Base-by-base conservation (phyloP, 2,888 invertebrate genomes). In the Oligia strigilis region DNA sequence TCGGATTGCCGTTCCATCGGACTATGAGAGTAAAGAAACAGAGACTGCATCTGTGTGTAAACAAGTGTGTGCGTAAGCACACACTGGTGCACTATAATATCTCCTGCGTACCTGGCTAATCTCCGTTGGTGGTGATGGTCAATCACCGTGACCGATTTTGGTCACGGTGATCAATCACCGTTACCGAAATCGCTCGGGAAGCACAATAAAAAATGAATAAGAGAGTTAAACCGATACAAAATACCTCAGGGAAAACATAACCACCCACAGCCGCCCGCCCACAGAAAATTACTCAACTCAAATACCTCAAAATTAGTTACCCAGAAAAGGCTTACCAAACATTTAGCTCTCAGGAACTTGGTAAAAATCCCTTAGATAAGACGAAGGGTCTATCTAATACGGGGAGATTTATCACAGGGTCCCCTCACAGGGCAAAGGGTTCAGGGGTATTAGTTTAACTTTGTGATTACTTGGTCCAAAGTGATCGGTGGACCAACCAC, bases 401-500 rank as follows among this genome's bases (percentile, higher is more conserved):
- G 1, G 9, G 60, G 72, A 78, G 82, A 84, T 85, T 84, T 87
- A 88, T 87, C 72, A 64, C 55, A 23, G 60, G 77, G 73, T 29
- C 29, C 29, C 29, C 29, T 87, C 72, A 64, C 55, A 23, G 60
- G 77, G 73, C 65, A 36, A 77, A 82, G 65, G 75, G 81, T 66
- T 58, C 72, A 66, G 60, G n/a, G 72, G 75, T 71, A 84, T 87
- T 83, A 79, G 77, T 78, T 81, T 79, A 77, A 86, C 88, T 88
- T 89, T 87, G 73, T 73, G 87, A 87, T 88, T 84, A 87, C 81
- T 89, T 87, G 71, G 65, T 52, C 62, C 73, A 78, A 80, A 82
- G 70, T 69, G 82, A 73, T 75, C 62, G 74, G 65, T 19, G n/a
- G 60, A 17, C n/a, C 58, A 11, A 58, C 23, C 40, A 40, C 55